Evolutionary conservation across 2,888 invertebrate genomes (phyloP).

Genomic region (Apamea crenata): DNA sequence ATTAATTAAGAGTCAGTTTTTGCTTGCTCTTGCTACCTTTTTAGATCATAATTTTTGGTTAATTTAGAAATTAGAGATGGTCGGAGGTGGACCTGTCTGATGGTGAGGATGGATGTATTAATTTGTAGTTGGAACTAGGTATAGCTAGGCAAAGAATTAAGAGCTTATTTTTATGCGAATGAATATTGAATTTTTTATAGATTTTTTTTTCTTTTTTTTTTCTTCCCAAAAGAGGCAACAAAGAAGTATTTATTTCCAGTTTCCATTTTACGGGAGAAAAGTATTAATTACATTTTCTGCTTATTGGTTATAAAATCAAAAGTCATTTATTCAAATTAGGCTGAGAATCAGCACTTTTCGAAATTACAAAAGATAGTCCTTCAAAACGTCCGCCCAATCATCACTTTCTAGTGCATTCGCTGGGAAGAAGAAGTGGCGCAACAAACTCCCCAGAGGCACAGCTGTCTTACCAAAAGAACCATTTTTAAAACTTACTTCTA

Average conservation of each 20-base stretch:
- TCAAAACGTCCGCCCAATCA: too few relatives aligned
- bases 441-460: too few relatives aligned
- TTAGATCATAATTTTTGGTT: neutral
- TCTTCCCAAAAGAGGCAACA: neutral
- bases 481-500: neutral
- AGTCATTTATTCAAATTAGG: too few relatives aligned
- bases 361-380: too few relatives aligned
- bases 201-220: neutral
- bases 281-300: neutral
- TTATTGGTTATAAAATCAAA: neutral
- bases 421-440: too few relatives aligned
- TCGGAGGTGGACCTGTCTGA: too few relatives aligned
- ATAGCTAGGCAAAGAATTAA: neutral
- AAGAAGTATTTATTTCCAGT: neutral
- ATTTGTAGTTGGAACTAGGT: neutral
- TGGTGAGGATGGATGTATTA: too few relatives aligned
- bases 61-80: neutral
- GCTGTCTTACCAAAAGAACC: neutral
- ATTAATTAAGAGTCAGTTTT: conserved; percentile 43
- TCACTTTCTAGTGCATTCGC: too few relatives aligned
- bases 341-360: too few relatives aligned
- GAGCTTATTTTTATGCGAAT: neutral
- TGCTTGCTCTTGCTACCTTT: neutral
- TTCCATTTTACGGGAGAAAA: too few relatives aligned
- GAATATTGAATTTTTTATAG: neutral